Conservation (phyloP, 2,113 vertebrate species). For the Daubentonia madagascariensis region DNA sequence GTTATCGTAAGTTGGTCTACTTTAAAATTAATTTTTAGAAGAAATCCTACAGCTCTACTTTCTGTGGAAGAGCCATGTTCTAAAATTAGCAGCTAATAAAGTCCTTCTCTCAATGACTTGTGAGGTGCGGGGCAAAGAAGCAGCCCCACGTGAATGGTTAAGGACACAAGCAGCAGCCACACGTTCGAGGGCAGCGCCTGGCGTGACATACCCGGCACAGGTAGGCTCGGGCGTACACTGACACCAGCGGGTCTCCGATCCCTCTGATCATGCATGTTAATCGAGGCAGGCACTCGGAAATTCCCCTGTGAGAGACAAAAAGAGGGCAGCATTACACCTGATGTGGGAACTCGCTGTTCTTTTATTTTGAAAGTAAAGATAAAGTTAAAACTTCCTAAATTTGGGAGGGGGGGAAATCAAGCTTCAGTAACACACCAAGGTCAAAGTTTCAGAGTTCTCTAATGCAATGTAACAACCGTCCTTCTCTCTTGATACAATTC, state of each 20-base stretch:
- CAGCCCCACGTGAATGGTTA: background rate
- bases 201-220: conserved; percentile 91
- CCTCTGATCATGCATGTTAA: conserved; percentile 95
- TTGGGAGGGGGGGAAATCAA: background rate
- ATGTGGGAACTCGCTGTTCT: rapidly evolving
- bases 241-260: conserved; percentile 96
- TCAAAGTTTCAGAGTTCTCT: background rate
- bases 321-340: background rate
- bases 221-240: conserved; percentile 96
- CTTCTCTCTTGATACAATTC: background rate
- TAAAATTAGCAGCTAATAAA: background rate
- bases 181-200: background rate
- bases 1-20: conserved; percentile 14
- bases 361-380: background rate
- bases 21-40: conserved; percentile 58
- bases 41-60: conserved; percentile 17
- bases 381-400: background rate
- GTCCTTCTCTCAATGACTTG: background rate
- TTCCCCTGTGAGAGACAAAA: conserved; percentile 86
- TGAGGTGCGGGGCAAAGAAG: background rate
- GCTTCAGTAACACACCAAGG: background rate
- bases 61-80: background rate
- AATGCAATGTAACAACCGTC: background rate
- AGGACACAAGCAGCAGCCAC: background rate
- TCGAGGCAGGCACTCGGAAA: conserved; percentile 94